Evolutionary conservation across 2,888 invertebrate species (phyloP), one percentile per base, ranked within the genome.

Genomic region (Melipona bicolor): DNA sequence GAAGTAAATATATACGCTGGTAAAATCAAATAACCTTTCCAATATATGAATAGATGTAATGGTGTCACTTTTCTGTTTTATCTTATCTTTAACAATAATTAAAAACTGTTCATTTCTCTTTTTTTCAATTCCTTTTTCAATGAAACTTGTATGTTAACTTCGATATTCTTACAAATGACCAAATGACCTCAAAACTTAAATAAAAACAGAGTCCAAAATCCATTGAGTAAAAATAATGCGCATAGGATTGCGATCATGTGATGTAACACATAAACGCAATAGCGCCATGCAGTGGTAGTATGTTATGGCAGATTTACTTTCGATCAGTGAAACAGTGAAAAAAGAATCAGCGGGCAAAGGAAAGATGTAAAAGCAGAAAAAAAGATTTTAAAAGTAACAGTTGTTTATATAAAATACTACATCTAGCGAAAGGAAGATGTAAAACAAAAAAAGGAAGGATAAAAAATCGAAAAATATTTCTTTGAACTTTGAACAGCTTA

Each of bases 151-250:
- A 17, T 19, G 15, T 19, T 36, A 19, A 43, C 61, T 21, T 24
- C 27, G 54, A 65, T 27, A 78, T 56, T 6, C 54, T 56, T 52
- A 17, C 21, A 13, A 68, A 43, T 24, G 24, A 65, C 43, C 64
- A n/a, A 9, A 6, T 27, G 27, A 13, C 17, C 24, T 68, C 54
- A 54, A 54, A 56, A n/a, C 61, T 36, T 61, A 24, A 81, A 72
- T 64, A 70, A 79, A 61, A 32, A 76, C 74, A 69, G 71, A 79
- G 68, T 59, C 59, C 36, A 64, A 50, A 80, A 79, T 86, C 80
- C 82, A 73, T 72, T 62, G 71, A 72, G 77, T 70, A 77, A 77
- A 84, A 79, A 84, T 79, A 80, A 68, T 69, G 71, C 49, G 19
- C n/a, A 11, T 17, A 3, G 27, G 50, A 50, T 24, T 65, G 64